Evolutionary conservation across 2,113 vertebrate species (phyloP), one percentile per base, ranked within the genome.

Genomic region (Odocoileus hemionus): DNA sequence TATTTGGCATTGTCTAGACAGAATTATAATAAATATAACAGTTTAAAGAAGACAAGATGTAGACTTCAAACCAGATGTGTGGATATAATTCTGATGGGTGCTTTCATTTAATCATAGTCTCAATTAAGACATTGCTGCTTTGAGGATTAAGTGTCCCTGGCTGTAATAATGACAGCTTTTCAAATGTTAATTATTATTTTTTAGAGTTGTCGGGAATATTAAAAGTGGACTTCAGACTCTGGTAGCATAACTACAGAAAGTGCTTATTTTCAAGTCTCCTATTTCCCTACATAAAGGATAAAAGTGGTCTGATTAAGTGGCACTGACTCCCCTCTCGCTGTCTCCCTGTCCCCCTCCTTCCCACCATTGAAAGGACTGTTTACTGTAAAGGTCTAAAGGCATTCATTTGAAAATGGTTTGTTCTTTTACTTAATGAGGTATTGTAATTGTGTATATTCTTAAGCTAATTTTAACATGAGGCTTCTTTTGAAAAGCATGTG

Each of bases 121-220:
- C 33, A 86, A 64, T 97, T 99, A 98, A 99, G 98, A 97, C 98
- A 98, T 97, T 99, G 92, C 97, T 98, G 98, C 98, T 99, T 98
- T 99, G 98, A 99, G 98, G 96, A 98, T 98, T 99, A 99, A 99
- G 98, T 99, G 98, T 99, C 98, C 98, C 98, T 98, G 97, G 97
- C 98, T 98, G 97, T 98, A 99, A 86, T 99, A 99, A 99, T 98
- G 98, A 98, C 98, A 99, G 98, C 98, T 98, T 98, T 99, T 97
- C 94, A 96, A 92, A 93, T 84, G 82, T 50, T 98, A 95, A 97
- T 98, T 86, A 79, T 97, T 98, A 95, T 80, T 96, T 94, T 95
- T 98, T 89, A 96, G 43, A 96, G 50, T 97, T 36, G 83, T 89
- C 33, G 52, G 70, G 79, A 96, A 94, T 97, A 97, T 97, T 96